Evolutionary conservation across 2,797 vertebrate species (phyloP), one percentile per base, ranked within the genome.

Genomic region (Arrhamphus sclerolepis): DNA sequence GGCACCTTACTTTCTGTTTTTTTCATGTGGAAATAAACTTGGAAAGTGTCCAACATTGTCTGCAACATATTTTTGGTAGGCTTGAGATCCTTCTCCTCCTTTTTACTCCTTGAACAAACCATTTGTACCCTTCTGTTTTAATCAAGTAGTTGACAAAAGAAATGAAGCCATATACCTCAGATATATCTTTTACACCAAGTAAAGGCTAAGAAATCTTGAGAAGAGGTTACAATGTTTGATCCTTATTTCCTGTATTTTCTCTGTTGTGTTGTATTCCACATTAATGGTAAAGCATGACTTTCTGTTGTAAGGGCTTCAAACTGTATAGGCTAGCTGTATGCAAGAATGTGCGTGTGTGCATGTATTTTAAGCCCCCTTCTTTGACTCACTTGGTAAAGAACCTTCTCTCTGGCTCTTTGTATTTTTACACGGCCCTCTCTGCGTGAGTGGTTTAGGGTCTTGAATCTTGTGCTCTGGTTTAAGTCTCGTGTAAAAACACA

Each of bases 111-210:
- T 20, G 18, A 56, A 55, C 53, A 62, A 19, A 56, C n/a, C 28
- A 56, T 58, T 58, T 34, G 65, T 46, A 66, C 56, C 72, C 34
- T 70, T 61, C 22, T 26, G 55, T 58, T 41, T 82, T 70, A 74
- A 47, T 73, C 58, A 61, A 75, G 61, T 86, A 81, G 67, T 82
- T 66, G 57, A 66, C 58, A 46, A 68, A 69, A 62, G 42, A 83
- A 83, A 69, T 54, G 70, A 92, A 90, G 89, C 87, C 90, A 89
- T 91, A 90, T 86, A 84, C 83, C 82, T 86, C 84, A 78, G 56
- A 86, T 59, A 47, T 68, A 56, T 80, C 70, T 66, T 86, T 80
- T 59, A 14, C 58, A 78, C 29, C 62, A 67, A 66, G 53, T 76
- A 44, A 26, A 76, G 62, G 71, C 56, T 64, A 73, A 78, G 66